Evolutionary conservation across 2,797 vertebrate species (phyloP).

Genomic region (Argentina silus): DNA sequence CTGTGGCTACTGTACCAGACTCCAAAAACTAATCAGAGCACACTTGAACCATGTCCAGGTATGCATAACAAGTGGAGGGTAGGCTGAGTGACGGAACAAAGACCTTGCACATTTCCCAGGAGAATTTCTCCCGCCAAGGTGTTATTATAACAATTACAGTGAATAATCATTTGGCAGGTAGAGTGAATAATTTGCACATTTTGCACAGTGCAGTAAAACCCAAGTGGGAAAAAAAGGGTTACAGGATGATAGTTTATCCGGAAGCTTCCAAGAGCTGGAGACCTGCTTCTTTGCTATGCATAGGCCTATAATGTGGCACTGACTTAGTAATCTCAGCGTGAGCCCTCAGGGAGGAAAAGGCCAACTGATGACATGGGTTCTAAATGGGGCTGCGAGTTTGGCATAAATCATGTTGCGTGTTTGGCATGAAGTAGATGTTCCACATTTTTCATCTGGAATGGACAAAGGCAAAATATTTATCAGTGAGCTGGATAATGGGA

Average conservation of each 20-base stretch:
- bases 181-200: constrained; percentile 14
- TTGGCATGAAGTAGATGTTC: constrained; percentile 57
- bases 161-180: constrained; percentile 3
- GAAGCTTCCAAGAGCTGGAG: constrained; percentile 14
- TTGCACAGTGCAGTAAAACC: background rate
- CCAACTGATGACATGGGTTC: constrained; percentile 51
- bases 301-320: constrained; percentile 7
- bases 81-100: constrained; percentile 5
- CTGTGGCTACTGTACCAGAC: background rate
- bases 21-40: background rate
- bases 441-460: constrained; percentile 60
- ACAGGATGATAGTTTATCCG: constrained; percentile 17
- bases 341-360: constrained; percentile 53
- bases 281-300: constrained; percentile 34
- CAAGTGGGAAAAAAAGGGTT: background rate
- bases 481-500: constrained; percentile 48
- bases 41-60: background rate
- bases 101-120: constrained; percentile 28
- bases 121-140: background rate
- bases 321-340: constrained; percentile 40
- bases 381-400: constrained; percentile 22
- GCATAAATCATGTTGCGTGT: constrained; percentile 62
- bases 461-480: constrained; percentile 56
- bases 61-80: constrained; percentile 17
- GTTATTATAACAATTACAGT: constrained; percentile 11